Base-by-base conservation (phyloP, 2,113 vertebrate species). In the Hemiprocne comata region DNA sequence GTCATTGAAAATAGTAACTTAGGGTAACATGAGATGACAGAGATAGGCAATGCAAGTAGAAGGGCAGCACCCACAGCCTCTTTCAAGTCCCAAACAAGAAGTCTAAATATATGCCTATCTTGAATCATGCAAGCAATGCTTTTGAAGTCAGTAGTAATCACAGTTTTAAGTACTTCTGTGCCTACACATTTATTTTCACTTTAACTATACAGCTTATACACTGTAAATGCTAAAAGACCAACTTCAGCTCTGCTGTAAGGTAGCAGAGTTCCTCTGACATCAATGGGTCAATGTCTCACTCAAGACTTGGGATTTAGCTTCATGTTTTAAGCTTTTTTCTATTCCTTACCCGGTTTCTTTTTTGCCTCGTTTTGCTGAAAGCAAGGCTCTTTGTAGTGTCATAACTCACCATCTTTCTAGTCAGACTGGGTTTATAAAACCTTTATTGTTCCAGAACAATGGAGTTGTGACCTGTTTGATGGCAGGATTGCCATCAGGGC, bases 371-470 rank as follows among this genome's bases (percentile, higher is more conserved):
- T 96, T 93, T 81, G 69, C 85, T 96, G 93, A 93, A 90, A 92
- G 58, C 73, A 58, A 67, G 62, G 48, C 61, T 81, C 85, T 91
- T 87, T 93, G 79, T 74, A 81, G 65, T 81, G 46, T 89, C 83
- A 93, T 94, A 96, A 96, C 58, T 95, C 93, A 91, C 69, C 48
- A 54, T 66, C 93, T 84, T 95, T 87, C 88, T 69, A 82, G 76
- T 72, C 76, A 90, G 92, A 69, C 86, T 75, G 92, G 93, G 90
- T 96, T 97, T 94, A 85, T 90, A 94, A 92, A 97, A 88, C 92
- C 79, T 55, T 89, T 66, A 89, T 95, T 96, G 93, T 97, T 90
- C 31, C 81, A 81, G 83, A 90, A 96, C 93, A 96, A 97, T 92
- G 81, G 73, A 90, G 65, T 50, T 85, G 88, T 96, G 95, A 94